These are phyloP conservation scores for Cryptophagus acutangulus DNA, from an alignment of 2,888 invertebrate genomes.

Conservation along the genomic window DNA sequence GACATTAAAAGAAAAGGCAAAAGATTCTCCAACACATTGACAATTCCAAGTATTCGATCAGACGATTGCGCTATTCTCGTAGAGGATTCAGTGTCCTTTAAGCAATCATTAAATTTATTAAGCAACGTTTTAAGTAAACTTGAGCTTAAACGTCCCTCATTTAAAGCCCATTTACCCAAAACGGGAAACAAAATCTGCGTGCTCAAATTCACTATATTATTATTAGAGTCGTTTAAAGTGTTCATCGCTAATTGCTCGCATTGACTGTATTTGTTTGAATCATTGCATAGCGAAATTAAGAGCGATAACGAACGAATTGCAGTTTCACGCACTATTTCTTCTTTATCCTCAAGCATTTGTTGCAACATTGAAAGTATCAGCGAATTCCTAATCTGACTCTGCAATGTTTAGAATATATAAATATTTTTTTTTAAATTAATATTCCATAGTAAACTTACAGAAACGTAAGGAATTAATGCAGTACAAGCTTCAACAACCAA, in stretches of 20 bases:
- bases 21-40: constrained; percentile 42
- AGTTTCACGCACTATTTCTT: constrained; percentile 57
- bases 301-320: constrained; percentile 59
- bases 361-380: constrained; percentile 66
- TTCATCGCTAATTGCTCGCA: constrained; percentile 56
- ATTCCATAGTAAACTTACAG: constrained; percentile 47
- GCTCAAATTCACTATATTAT: constrained; percentile 52
- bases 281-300: constrained; percentile 59
- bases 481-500: constrained; percentile 66
- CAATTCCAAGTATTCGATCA: constrained; percentile 38
- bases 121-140: constrained; percentile 48
- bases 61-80: constrained; percentile 33
- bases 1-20: constrained; percentile 46
- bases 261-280: constrained; percentile 59
- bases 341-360: constrained; percentile 67
- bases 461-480: constrained; percentile 59
- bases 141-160: constrained; percentile 50
- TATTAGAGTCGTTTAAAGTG: constrained; percentile 55
- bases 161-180: constrained; percentile 59
- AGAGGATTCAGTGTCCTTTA: constrained; percentile 40
- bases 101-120: constrained; percentile 39
- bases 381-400: constrained; percentile 60
- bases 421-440: background rate
- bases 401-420: constrained; percentile 26
- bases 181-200: constrained; percentile 57